phyloP scores from a whole-genome alignment of 2,113 vertebrate genomes.

The Toxotes chatareus region DNA sequence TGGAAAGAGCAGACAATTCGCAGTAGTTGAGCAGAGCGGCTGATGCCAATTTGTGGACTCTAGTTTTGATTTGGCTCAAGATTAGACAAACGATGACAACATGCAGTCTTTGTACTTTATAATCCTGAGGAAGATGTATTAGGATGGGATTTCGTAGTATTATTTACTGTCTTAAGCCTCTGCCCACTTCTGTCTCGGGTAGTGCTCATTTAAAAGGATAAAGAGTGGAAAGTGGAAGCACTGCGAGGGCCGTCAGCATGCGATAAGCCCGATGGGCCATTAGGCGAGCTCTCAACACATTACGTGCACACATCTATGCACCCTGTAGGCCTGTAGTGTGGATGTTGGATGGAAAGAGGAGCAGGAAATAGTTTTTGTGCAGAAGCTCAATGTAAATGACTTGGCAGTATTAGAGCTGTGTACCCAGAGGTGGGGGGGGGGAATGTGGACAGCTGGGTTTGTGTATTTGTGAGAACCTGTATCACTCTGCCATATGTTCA shows the following conservation, averaged over 20 bases:
- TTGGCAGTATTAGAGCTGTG: conserved; percentile 67
- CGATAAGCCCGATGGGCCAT: conserved; percentile 51
- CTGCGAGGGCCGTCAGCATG: conserved; percentile 23
- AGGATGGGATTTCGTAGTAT: conserved; percentile 37
- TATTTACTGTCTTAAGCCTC: conserved; percentile 57
- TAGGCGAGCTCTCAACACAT: conserved; percentile 57
- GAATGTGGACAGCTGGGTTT: conserved; percentile 73
- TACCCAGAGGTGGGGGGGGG: conserved; percentile 26
- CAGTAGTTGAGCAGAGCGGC: background rate
- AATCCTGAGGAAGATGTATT: conserved; percentile 41
- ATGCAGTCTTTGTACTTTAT: conserved; percentile 50
- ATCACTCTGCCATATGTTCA: conserved; percentile 76
- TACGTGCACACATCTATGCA: conserved; percentile 57
- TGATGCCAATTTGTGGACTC: conserved; percentile 39
- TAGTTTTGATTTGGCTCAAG: conserved; percentile 44
- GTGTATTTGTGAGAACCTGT: conserved; percentile 71
- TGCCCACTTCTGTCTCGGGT: conserved; percentile 49
- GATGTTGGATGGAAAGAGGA: conserved; percentile 62
- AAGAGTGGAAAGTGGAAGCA: conserved; percentile 59
- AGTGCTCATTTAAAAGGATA: conserved; percentile 51
- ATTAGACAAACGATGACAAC: conserved; percentile 56
- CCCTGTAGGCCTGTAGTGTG: conserved; percentile 58
- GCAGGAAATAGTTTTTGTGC: conserved; percentile 65
- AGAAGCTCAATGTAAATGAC: conserved; percentile 75
- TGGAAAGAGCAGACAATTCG: conserved; percentile 33